Conservation (phyloP, 2,113 vertebrate species). For the Genyomyrus donnyi region DNA sequence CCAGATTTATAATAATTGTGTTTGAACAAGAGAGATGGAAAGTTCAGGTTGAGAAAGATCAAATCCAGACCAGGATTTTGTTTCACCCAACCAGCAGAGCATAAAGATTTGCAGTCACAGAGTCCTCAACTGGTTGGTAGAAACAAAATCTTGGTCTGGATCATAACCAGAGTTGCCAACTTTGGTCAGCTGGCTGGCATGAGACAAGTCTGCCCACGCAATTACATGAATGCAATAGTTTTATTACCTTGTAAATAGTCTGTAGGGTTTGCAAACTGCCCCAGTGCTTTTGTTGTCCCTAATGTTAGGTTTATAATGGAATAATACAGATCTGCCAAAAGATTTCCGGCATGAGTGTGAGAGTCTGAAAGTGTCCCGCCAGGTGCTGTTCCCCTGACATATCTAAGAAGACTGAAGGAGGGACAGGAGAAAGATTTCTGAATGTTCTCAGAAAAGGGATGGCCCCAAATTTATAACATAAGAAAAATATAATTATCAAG, state of each 20-base stretch:
- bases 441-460: background rate
- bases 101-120: background rate
- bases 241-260: too few relatives aligned
- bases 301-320: too few relatives aligned
- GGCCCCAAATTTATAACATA: background rate
- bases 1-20: background rate
- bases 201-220: too few relatives aligned
- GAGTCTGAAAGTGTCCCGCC: too few relatives aligned
- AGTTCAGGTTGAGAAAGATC: background rate
- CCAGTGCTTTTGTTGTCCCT: too few relatives aligned
- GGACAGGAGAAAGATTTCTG: background rate
- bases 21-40: background rate
- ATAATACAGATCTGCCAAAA: too few relatives aligned
- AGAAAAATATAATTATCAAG: background rate
- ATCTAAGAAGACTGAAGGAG: background rate
- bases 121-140: background rate
- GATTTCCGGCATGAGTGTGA: too few relatives aligned
- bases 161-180: background rate
- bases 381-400: background rate
- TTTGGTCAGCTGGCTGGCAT: too few relatives aligned
- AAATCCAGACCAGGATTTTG: background rate
- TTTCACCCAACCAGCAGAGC: background rate
- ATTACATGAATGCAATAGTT: too few relatives aligned
- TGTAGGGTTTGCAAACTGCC: too few relatives aligned
- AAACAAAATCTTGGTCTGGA: background rate